These are phyloP conservation scores for Aphelinus certus DNA, from an alignment of 1,140 invertebrate genomes.

Conservation along the genomic window DNA sequence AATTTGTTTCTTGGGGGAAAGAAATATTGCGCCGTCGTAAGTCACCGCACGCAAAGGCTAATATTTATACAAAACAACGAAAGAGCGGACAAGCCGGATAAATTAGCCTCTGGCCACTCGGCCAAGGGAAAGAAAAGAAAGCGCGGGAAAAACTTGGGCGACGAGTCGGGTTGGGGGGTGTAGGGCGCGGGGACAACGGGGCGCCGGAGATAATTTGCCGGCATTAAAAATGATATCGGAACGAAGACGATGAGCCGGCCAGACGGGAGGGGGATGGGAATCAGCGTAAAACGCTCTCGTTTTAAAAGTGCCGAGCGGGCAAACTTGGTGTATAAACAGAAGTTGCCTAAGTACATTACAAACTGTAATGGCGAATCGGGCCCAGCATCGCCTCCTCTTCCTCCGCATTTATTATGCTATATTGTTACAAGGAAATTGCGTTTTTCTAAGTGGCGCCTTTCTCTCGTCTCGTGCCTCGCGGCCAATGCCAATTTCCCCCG, in stretches of 20 bases:
- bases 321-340: slow-evolving; percentile 67
- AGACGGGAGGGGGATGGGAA: slow-evolving; percentile 19
- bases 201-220: slow-evolving; percentile 60
- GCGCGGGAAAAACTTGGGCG: background rate
- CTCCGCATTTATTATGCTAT: slow-evolving; percentile 63
- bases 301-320: slow-evolving; percentile 42
- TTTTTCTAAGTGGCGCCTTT: slow-evolving; percentile 58
- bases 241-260: slow-evolving; percentile 41
- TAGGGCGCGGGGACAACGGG: slow-evolving; percentile 14
- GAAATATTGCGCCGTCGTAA: too few relatives aligned
- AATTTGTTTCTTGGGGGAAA: too few relatives aligned
- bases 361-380: slow-evolving; percentile 64
- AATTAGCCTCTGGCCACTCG: slow-evolving; percentile 6
- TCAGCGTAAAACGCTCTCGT: slow-evolving; percentile 14
- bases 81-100: background rate
- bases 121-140: background rate
- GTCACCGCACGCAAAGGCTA: too few relatives aligned
- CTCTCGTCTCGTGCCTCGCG: slow-evolving; percentile 33
- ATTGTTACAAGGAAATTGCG: slow-evolving; percentile 65
- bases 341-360: slow-evolving; percentile 67
- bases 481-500: slow-evolving; percentile 42
- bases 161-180: too few relatives aligned
- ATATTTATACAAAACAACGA: too few relatives aligned
- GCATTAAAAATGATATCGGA: slow-evolving; percentile 64
- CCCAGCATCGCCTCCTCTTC: slow-evolving; percentile 30